Conservation (phyloP, 2,113 vertebrate species). For the Cyprinodon tularosa region DNA sequence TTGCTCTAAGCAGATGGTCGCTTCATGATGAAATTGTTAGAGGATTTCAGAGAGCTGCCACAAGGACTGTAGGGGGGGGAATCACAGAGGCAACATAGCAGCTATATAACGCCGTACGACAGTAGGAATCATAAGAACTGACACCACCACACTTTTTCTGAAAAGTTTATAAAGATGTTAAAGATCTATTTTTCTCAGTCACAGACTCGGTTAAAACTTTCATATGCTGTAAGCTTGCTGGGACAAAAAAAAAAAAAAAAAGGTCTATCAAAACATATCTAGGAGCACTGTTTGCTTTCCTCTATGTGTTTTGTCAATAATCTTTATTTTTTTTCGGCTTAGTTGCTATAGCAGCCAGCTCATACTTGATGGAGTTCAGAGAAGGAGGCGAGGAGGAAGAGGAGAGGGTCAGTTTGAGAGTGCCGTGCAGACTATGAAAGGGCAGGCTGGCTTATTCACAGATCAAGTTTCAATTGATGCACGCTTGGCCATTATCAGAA, state of each 20-base stretch:
- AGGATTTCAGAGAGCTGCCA: conserved; percentile 27
- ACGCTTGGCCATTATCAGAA: conserved; percentile 37
- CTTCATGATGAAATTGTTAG: conserved; percentile 55
- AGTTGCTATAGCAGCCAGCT: conserved; percentile 55
- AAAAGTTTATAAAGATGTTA: conserved; percentile 13
- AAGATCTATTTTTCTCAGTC: conserved; percentile 17
- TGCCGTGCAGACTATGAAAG: conserved; percentile 14
- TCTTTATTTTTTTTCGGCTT: conserved; percentile 26
- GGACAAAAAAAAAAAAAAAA: conserved; percentile 9
- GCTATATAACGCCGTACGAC: conserved; percentile 4
- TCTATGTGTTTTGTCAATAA: conserved; percentile 22
- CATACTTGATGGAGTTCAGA: conserved; percentile 27
- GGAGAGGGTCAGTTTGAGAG: conserved; percentile 17
- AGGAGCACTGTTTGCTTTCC: conserved; percentile 43
- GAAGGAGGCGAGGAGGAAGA: conserved; percentile 9
- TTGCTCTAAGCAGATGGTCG: conserved; percentile 47
- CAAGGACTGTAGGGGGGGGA: conserved; percentile 16
- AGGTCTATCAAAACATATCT: not conserved
- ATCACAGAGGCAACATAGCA: conserved; percentile 16
- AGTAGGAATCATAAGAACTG: conserved; percentile 1
- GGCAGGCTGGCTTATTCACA: conserved; percentile 39
- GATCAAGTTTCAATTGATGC: conserved; percentile 72
- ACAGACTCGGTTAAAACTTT: conserved; percentile 15
- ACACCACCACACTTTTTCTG: not conserved
- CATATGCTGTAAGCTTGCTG: conserved; percentile 12